phyloP scores from a whole-genome alignment of 2,888 invertebrate genomes.

The Phoronis australis region DNA sequence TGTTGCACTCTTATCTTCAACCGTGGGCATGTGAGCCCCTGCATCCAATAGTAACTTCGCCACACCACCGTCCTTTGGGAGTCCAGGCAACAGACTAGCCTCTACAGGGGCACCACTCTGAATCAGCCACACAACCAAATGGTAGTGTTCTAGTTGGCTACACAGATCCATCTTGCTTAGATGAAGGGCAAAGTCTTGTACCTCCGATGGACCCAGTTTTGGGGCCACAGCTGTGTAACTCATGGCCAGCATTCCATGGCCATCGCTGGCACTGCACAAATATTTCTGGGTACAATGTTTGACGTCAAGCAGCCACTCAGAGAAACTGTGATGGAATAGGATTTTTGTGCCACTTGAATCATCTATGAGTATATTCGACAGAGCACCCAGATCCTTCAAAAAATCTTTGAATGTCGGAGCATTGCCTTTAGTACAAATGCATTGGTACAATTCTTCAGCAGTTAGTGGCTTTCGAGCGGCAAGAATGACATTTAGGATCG shows the following conservation, averaged over 20 bases:
- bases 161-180: constrained; percentile 46
- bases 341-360: constrained; percentile 62
- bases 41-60: constrained; percentile 76
- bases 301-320: constrained; percentile 92
- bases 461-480: constrained; percentile 82
- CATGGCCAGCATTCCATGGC: constrained; percentile 68
- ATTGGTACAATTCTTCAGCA: constrained; percentile 68
- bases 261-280: constrained; percentile 69
- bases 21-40: constrained; percentile 83
- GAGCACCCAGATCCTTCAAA: constrained; percentile 28
- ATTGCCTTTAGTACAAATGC: constrained; percentile 74
- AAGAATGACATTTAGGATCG: constrained; percentile 75
- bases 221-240: constrained; percentile 60
- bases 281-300: constrained; percentile 95
- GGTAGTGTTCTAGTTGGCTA: constrained; percentile 54
- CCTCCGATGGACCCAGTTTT: constrained; percentile 49
- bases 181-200: constrained; percentile 57
- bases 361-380: constrained; percentile 62
- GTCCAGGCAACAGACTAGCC: constrained; percentile 33
- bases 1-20: constrained; percentile 76
- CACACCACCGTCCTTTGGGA: constrained; percentile 45
- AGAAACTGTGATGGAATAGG: constrained; percentile 90
- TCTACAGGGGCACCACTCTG: constrained; percentile 43
- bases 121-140: constrained; percentile 72
- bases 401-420: constrained; percentile 57